Conservation (phyloP, 2,797 vertebrate species). For the Varecia variegata region DNA sequence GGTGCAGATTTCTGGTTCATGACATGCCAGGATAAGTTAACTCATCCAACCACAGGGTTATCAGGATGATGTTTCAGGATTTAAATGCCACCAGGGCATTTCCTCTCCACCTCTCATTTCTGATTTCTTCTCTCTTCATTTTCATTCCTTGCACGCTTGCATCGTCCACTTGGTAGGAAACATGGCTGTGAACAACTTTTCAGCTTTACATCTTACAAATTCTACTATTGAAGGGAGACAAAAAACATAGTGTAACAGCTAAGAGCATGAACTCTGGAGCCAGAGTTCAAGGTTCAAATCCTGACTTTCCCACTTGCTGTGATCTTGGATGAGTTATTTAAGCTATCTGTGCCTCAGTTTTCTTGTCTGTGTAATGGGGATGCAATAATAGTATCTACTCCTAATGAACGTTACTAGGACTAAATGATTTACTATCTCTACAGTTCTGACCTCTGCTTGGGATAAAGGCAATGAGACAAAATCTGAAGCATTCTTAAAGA, state of each 20-base stretch:
- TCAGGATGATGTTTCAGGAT: background rate
- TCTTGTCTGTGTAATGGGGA: background rate
- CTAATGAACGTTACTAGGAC: background rate
- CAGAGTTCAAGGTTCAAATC: background rate
- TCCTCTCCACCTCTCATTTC: background rate
- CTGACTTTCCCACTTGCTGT: background rate
- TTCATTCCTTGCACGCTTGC: background rate
- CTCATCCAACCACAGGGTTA: background rate
- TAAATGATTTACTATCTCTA: background rate
- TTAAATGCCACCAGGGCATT: background rate
- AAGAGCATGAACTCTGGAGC: background rate
- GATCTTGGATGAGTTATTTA: background rate
- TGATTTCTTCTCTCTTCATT: slow-evolving; percentile 1
- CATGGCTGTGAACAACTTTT: background rate
- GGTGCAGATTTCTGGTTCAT: background rate
- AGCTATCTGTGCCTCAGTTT: background rate
- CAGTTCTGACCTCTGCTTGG: background rate
- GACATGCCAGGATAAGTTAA: background rate
- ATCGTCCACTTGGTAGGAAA: background rate
- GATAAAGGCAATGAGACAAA: background rate
- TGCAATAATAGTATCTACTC: background rate
- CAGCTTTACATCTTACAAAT: background rate
- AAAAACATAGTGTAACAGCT: background rate
- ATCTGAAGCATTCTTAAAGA: background rate
- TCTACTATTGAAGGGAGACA: background rate